Evolutionary conservation across 2,888 invertebrate genomes (phyloP).

Genomic region (Galeruca laticollis): DNA sequence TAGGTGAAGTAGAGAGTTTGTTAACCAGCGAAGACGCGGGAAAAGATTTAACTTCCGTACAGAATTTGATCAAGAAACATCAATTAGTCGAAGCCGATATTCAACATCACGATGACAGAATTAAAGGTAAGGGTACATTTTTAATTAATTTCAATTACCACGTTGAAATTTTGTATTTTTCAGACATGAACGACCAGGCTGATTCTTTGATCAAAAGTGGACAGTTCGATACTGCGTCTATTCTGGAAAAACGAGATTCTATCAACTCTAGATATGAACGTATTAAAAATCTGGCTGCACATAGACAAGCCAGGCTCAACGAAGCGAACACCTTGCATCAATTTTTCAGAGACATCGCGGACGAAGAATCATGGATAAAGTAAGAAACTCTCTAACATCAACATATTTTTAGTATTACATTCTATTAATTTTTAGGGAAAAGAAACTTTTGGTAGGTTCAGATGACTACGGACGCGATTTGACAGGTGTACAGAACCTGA

Average conservation of each 20-base stretch:
- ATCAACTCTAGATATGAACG: slow-evolving; percentile 98
- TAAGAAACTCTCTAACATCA: slow-evolving; percentile 37
- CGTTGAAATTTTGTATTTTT: slow-evolving; percentile 51
- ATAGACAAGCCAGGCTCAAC: slow-evolving; percentile 90
- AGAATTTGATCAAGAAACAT: slow-evolving; percentile 98
- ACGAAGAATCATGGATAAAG: slow-evolving; percentile 99
- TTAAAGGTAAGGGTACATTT: slow-evolving; percentile 72
- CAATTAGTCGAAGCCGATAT: slow-evolving; percentile 99
- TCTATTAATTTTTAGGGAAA: slow-evolving; percentile 76
- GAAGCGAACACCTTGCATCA: slow-evolving; percentile 99
- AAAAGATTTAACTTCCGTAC: slow-evolving; percentile 97
- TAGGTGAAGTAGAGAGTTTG: slow-evolving; percentile 97
- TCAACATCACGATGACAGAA: slow-evolving; percentile 94
- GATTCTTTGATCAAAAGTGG: slow-evolving; percentile 96
- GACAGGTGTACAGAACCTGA: slow-evolving; percentile 97
- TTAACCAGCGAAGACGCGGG: slow-evolving; percentile 97
- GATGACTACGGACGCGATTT: slow-evolving; percentile 99
- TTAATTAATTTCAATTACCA: slow-evolving; percentile 14
- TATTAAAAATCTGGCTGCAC: slow-evolving; percentile 91
- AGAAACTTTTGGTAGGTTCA: slow-evolving; percentile 95
- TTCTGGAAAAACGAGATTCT: slow-evolving; percentile 92
- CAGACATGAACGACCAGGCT: slow-evolving; percentile 94
- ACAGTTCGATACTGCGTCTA: slow-evolving; percentile 97
- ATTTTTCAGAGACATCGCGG: slow-evolving; percentile 99
- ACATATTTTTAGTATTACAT: too few relatives aligned